Evolutionary conservation across 2,888 invertebrate genomes (phyloP), one percentile per base, ranked within the genome.

Genomic region (Cepaea hortensis): DNA sequence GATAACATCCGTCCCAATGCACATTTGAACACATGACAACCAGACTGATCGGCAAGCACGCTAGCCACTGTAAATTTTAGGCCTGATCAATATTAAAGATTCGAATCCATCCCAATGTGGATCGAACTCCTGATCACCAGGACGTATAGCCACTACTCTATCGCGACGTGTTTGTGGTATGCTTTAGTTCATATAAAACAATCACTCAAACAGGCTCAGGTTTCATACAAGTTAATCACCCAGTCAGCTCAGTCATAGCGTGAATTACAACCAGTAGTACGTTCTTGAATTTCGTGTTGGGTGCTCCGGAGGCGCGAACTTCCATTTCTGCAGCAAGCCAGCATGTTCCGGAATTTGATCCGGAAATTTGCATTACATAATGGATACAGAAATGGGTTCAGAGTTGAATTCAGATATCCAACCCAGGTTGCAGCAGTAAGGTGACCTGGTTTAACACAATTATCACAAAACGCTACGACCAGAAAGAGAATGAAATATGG

Each of bases 401-500:
- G 92, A 3, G 95, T 95, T 3, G 95, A 95, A 90, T 95, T 95
- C 73, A 95, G 92, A 91, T 95, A 95, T 3, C 95, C 95, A 0
- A 95, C 92, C 95, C 95, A 95, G 48, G 95, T 95, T 89, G 95
- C 94, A 4, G 94, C 94, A 46, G 94, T 94, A 89, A 95, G 93
- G 5, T 95, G 91, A 3, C 92, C 93, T n/a, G 93, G 92, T 61
- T 93, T 92, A 0, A 95, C 93, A 90, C 95, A 95, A 84, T 93
- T 93, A 79, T 94, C 93, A 91, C 95, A 95, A 87, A 95, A 95
- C 76, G 95, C 95, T 89, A 95, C 95, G 46, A 95, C 95, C 84
- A 95, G 94, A 91, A 96, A 96, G 9, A 95, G 93, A 70, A 95
- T 94, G 91, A 96, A 96, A 92, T 96, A 96, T n/a, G 96, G 96